phyloP scores from a whole-genome alignment of 2,797 vertebrate genomes.

The Scyliorhinus canicula region DNA sequence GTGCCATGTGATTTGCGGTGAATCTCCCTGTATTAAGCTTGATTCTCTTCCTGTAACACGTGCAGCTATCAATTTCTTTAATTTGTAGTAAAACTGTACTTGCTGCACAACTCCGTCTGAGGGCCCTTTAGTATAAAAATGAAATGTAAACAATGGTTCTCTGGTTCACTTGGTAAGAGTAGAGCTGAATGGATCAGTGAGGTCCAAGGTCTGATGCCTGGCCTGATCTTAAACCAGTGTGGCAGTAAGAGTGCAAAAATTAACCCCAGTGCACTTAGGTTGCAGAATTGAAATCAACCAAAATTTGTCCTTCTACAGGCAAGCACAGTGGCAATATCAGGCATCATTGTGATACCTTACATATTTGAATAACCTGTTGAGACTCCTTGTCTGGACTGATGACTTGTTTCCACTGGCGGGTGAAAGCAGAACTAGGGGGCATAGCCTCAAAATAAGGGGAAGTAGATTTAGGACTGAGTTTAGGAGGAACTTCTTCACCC shows the following conservation, averaged over 20 bases:
- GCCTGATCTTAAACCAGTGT: neutral
- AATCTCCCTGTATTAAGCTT: neutral
- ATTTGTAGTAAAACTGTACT: neutral
- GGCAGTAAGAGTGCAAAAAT: neutral
- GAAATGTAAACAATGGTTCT: neutral
- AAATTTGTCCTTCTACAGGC: neutral
- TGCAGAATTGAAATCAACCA: neutral
- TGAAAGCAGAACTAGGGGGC: too few relatives aligned
- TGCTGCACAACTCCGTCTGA: neutral
- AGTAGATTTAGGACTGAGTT: too few relatives aligned
- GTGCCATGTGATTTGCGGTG: too few relatives aligned
- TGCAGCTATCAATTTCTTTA: neutral
- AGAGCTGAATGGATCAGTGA: neutral
- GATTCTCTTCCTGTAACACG: neutral
- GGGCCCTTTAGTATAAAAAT: neutral
- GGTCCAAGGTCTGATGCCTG: neutral
- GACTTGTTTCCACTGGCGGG: too few relatives aligned
- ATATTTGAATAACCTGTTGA: neutral
- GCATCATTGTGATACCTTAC: neutral
- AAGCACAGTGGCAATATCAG: neutral
- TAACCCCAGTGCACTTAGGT: neutral
- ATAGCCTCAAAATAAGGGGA: too few relatives aligned
- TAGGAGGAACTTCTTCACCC: too few relatives aligned
- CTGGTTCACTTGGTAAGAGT: neutral
- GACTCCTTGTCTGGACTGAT: neutral